Evolutionary conservation across 2,797 vertebrate genomes (phyloP), one percentile per base, ranked within the genome.

Genomic region (Carapus acus): DNA sequence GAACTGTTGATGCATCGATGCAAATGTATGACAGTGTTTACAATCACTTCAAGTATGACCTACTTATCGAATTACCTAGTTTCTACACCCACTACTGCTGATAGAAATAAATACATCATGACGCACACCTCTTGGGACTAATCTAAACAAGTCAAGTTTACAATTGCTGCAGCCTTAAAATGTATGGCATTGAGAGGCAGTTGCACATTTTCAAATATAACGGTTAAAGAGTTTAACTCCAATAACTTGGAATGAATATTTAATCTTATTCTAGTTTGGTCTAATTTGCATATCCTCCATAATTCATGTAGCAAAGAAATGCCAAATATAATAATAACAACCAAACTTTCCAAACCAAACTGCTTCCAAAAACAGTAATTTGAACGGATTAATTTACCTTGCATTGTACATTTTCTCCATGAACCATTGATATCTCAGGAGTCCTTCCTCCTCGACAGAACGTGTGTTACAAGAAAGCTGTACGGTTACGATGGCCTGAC

Each of bases 401-500:
- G 6, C 33, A 43, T 14, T 23, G 19, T 19, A 36, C 27, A 36
- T 2, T 12, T 57, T 50, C 29, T 7, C 49, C 53, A 38, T 44
- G 6, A 57, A 55, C 41, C 62, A 33, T 49, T 61, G 58, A 33
- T 65, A 69, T 15, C 60, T 52, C 41, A 71, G 14, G 3, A 61
- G n/a, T 56, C 12, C 13, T 62, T n/a, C 43, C 4, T 5, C 24
- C 4, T 41, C 44, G 45, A 50, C 27, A 29, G 22, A 37, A 53
- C 51, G 22, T 15, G 3, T n/a, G 14, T 15, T 29, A 61, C 18
- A 7, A 57, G 22, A 21, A 53, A 27, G 31, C 42, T 31, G 16
- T 18, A 34, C 14, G 27, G 54, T 81, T 85, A 85, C 0, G 76
- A 63, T 15, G 74, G 68, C 3, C 41, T 9, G 6, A 37, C 71